These are phyloP conservation scores for Cylas formicarius DNA, from an alignment of 1,140 invertebrate species.

Conservation along the genomic window DNA sequence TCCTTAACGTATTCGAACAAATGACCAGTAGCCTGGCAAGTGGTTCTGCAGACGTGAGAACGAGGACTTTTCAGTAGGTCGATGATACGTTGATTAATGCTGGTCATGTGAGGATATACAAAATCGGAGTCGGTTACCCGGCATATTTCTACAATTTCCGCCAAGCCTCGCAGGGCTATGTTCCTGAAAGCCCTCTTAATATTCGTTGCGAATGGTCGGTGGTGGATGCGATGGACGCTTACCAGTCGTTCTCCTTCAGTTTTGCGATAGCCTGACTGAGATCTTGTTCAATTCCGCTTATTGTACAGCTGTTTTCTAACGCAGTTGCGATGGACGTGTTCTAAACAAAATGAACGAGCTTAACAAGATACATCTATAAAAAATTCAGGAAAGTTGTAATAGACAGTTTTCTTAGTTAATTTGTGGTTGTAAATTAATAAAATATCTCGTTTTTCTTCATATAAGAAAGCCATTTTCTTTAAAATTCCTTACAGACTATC, in stretches of 20 bases:
- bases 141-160: conserved; percentile 36
- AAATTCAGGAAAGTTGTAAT: too few relatives aligned
- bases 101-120: conserved; percentile 36
- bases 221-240: conserved; percentile 5
- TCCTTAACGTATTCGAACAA: conserved; percentile 40
- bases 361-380: too few relatives aligned
- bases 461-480: too few relatives aligned
- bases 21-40: conserved; percentile 40
- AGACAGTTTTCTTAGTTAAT: too few relatives aligned
- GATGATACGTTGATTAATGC: conserved; percentile 37
- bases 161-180: conserved; percentile 29
- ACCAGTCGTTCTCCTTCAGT: conserved; percentile 31
- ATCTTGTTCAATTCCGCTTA: conserved; percentile 16
- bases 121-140: conserved; percentile 20
- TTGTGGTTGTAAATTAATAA: too few relatives aligned
- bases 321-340: conserved; percentile 5
- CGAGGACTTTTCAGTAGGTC: conserved; percentile 36
- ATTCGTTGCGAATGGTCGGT: background rate
- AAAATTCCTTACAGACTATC: too few relatives aligned
- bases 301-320: conserved; percentile 8
- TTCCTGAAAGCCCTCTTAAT: conserved; percentile 27
- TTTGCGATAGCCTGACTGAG: conserved; percentile 17
- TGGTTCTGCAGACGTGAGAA: conserved; percentile 39
- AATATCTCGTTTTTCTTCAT: too few relatives aligned
- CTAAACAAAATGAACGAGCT: conserved; percentile 5